phyloP scores from a whole-genome alignment of 2,113 vertebrate species.

The Vombatus ursinus region DNA sequence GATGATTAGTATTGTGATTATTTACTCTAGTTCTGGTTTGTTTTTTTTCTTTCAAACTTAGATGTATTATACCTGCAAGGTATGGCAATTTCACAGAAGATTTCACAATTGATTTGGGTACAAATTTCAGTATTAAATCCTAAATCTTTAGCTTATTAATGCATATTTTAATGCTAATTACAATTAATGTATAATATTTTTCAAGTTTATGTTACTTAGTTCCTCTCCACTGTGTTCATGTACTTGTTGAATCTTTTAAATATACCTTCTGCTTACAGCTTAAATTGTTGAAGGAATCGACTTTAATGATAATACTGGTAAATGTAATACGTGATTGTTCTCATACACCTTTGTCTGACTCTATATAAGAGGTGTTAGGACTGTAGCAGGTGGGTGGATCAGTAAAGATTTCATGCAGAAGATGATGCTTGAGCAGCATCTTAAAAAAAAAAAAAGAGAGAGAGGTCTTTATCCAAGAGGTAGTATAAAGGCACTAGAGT shows the following conservation, averaged over 20 bases:
- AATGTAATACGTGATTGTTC: slow-evolving; percentile 42
- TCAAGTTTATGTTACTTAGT: slow-evolving; percentile 32
- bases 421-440: not conserved
- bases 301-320: slow-evolving; percentile 28
- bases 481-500: not conserved
- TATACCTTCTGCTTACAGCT: slow-evolving; percentile 27
- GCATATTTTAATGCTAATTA: slow-evolving; percentile 68
- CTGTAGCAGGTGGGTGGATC: not conserved
- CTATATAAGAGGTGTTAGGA: not conserved
- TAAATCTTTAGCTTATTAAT: slow-evolving; percentile 73
- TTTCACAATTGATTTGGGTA: slow-evolving; percentile 52
- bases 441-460: not conserved
- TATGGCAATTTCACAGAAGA: slow-evolving; percentile 67
- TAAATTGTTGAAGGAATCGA: slow-evolving; percentile 19
- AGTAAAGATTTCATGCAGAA: not conserved
- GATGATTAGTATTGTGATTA: slow-evolving; percentile 78
- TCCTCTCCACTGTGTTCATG: slow-evolving; percentile 39
- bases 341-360: slow-evolving; percentile 24
- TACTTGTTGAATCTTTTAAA: slow-evolving; percentile 42
- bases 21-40: slow-evolving; percentile 73
- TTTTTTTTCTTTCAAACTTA: slow-evolving; percentile 43
- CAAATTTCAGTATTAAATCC: slow-evolving; percentile 62
- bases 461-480: not conserved
- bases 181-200: slow-evolving; percentile 54
- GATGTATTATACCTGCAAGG: slow-evolving; percentile 55